Evolutionary conservation across 1,140 invertebrate genomes (phyloP), one percentile per base, ranked within the genome.

Genomic region (Aphaenogaster ashmeadi): DNA sequence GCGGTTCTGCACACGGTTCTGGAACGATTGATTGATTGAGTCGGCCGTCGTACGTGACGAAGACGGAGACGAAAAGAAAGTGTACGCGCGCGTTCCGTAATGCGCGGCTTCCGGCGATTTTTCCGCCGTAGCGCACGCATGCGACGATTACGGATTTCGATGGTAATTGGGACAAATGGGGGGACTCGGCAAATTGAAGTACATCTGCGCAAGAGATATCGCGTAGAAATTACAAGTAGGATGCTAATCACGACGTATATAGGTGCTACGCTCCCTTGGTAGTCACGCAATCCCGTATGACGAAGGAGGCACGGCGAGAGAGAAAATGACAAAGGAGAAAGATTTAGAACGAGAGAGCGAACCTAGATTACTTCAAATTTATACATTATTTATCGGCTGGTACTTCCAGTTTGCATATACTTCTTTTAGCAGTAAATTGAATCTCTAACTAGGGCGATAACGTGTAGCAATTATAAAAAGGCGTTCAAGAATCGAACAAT

Each of bases 221-320:
- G 18, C 38, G 71, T 75, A 50, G 18, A 74, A 83, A n/a, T 84
- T 75, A 75, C 80, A 62, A 74, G 27, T 47, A 33, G 8, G 33
- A 84, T 84, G 54, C 69, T 84, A 84, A 84, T 84, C 80, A 60
- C 44, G 58, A 77, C 15, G 69, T 84, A 64, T 64, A 77, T 78
- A 81, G 86, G 18, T 58, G 15, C 47, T 60, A 50, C 21, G 44
- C 18, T 87, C 47, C 38, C 80, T 54, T 66, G 58, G 18, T 38
- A 62, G 69, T 74, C 80, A 84, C 80, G 69, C 80, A 74, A 83
- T 47, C 69, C 50, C 50, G 58, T 71, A 75, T 54, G 58, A 86
- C 36, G 62, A 67, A 38, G 47, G 11, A 77, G 64, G n/a, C 33
- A 41, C 21, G 52, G n/a, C 7, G n/a, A 11, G 36, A 27, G 6